Base-by-base conservation (phyloP, 2,797 vertebrate species). In the Spheniscus humboldti region DNA sequence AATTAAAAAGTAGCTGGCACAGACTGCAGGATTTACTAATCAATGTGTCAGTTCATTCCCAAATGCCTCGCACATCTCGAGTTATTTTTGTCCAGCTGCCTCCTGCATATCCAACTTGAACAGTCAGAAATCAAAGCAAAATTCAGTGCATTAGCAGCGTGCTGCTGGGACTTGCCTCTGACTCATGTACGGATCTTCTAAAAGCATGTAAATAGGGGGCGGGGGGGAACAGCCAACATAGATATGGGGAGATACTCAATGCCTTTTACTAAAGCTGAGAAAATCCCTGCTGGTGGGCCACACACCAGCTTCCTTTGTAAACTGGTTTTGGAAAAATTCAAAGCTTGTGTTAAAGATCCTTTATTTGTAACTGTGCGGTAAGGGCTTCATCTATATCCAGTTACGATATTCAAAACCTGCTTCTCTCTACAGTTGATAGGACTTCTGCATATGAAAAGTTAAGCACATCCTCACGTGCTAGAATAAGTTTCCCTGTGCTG, bases 41-140 rank as follows among this genome's bases (percentile, higher is more conserved):
- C 64, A 88, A 43, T 20, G 3, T 45, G n/a, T 91, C 73, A 69
- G 43, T 85, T 94, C 39, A 18, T 85, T 90, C 69, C 64, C 60
- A 90, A 91, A 60, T 67, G 69, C 48, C 55, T 91, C 4, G 0
- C 73, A 47, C 22, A 35, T 79, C 37, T 66, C 0, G 0, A 63
- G 53, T 89, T 93, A 73, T 63, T 91, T 93, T 94, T 87, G 66
- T 91, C 50, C 72, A 77, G 84, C 55, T 87, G 45, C 33, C 57
- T 82, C 53, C 57, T 80, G 77, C 47, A 45, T 77, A 59, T 43
- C 22, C 28, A 68, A 39, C 69, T 81, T 62, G 72, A 95, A 48
- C 13, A 33, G 55, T 37, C 41, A 79, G 60, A 82, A 90, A 90
- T 59, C 68, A 88, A 88, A 67, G 7, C 13, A 47, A 89, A 87